Percentiles rank a stretch among this genome's conserved stretches.
Conservation (phyloP, 2,113 vertebrate species). For the Hyla sarda region DNA sequence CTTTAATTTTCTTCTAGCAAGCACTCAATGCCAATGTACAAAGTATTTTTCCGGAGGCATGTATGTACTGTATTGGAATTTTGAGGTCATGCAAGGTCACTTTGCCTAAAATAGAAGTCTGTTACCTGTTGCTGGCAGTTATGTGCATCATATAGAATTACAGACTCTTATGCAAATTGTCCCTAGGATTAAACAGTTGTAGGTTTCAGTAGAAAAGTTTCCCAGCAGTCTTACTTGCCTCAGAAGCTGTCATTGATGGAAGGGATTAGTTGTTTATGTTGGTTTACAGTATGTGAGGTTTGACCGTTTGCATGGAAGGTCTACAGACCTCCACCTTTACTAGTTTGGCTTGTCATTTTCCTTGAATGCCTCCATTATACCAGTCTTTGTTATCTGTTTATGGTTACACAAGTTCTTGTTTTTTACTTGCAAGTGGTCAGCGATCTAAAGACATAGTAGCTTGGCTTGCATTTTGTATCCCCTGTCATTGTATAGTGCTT, state of each 20-base stretch:
- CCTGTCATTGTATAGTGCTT: not conserved
- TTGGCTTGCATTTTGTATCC: conserved; percentile 17
- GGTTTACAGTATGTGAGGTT: too few relatives aligned
- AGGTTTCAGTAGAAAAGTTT: not conserved
- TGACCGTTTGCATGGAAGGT: too few relatives aligned
- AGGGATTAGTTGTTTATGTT: too few relatives aligned
- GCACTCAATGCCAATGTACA: not conserved
- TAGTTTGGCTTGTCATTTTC: not conserved
- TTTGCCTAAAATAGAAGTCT: conserved; percentile 37
- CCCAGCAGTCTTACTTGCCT: too few relatives aligned
- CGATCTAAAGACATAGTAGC: conserved; percentile 5
- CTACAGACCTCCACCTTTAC: not conserved
- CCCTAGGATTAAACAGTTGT: not conserved
- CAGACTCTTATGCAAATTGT: not conserved
- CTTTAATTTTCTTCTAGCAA: not conserved
- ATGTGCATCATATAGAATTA: conserved; percentile 4
- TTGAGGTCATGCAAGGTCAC: conserved; percentile 19
- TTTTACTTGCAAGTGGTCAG: not conserved
- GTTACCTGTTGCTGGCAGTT: conserved; percentile 11
- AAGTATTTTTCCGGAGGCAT: conserved; percentile 30
- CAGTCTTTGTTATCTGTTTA: not conserved
- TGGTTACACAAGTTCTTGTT: conserved; percentile 26
- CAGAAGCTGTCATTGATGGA: too few relatives aligned
- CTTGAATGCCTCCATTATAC: not conserved
- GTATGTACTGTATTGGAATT: conserved; percentile 28